These are phyloP conservation scores for Nothocercus julius DNA, from an alignment of 2,113 vertebrate species.

Conservation along the genomic window DNA sequence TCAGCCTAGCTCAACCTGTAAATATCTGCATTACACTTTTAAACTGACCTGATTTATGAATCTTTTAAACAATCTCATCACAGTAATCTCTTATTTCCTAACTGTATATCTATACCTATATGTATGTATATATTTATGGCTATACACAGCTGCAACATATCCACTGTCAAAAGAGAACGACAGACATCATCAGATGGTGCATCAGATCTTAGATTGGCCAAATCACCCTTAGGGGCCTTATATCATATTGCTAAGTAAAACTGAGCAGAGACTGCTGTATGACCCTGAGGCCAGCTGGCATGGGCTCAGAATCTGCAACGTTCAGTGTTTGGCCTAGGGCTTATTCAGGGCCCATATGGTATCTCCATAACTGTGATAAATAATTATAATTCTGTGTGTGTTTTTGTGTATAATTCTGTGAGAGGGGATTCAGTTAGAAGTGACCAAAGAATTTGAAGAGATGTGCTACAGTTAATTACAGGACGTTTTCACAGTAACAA, in stretches of 20 bases:
- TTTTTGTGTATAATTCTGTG: neutral
- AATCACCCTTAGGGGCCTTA: neutral
- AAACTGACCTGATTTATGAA: neutral
- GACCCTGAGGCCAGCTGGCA: neutral
- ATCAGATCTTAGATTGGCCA: neutral
- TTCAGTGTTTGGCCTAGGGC: neutral
- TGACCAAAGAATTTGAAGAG: neutral
- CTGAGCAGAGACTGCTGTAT: neutral
- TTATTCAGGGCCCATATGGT: neutral
- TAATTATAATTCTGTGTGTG: neutral
- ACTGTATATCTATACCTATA: neutral
- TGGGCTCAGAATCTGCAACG: neutral
- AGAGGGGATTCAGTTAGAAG: neutral
- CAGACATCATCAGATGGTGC: neutral
- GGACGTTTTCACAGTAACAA: neutral
- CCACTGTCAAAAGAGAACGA: neutral
- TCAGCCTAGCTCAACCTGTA: neutral
- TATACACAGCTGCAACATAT: neutral
- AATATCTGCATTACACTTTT: neutral
- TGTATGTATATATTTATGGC: neutral
- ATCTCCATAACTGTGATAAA: neutral
- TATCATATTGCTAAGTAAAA: conserved; percentile 5
- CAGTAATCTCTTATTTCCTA: neutral
- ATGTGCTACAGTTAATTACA: accelerated
- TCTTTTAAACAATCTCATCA: neutral